Evolutionary conservation across 2,113 vertebrate genomes (phyloP).

Genomic region (Ptilonorhynchus violaceus): DNA sequence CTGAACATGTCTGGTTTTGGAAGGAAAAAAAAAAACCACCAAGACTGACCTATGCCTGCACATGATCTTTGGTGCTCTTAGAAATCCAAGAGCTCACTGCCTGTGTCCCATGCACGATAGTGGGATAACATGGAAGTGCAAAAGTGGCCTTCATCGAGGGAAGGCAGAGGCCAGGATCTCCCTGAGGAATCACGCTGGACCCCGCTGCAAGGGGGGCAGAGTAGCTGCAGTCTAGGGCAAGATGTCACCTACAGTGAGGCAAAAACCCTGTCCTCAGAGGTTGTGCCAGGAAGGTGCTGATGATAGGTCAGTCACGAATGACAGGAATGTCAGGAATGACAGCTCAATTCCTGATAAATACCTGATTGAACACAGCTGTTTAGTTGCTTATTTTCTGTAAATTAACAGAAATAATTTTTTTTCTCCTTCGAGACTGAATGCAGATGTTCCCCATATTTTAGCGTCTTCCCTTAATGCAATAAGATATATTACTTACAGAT

Average conservation of each 20-base stretch:
- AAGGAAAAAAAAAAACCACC: not conserved
- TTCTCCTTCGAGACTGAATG: not conserved
- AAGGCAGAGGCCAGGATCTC: not conserved
- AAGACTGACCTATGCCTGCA: not conserved
- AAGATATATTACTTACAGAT: not conserved
- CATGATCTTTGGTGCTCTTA: not conserved
- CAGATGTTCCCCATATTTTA: not conserved
- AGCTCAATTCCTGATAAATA: not conserved
- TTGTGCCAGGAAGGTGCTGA: not conserved
- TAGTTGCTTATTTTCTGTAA: not conserved
- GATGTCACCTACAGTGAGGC: not conserved
- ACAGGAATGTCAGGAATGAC: too few species aligned
- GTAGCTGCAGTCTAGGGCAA: not conserved
- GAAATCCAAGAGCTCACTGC: not conserved
- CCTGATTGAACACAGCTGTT: not conserved
- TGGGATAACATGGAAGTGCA: not conserved
- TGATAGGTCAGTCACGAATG: too few species aligned
- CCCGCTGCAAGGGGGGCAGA: not conserved
- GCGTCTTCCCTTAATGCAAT: not conserved
- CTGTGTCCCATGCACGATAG: rapidly evolving
- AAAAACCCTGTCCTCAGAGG: not conserved
- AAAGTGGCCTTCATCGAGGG: not conserved
- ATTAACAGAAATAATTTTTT: not conserved
- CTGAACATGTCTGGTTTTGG: not conserved
- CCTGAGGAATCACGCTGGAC: not conserved